A percentile compares a stretch with the other conserved stretches of the same genome.
Conservation (phyloP, 2,797 vertebrate species). For the Gallinago nigripennis region DNA sequence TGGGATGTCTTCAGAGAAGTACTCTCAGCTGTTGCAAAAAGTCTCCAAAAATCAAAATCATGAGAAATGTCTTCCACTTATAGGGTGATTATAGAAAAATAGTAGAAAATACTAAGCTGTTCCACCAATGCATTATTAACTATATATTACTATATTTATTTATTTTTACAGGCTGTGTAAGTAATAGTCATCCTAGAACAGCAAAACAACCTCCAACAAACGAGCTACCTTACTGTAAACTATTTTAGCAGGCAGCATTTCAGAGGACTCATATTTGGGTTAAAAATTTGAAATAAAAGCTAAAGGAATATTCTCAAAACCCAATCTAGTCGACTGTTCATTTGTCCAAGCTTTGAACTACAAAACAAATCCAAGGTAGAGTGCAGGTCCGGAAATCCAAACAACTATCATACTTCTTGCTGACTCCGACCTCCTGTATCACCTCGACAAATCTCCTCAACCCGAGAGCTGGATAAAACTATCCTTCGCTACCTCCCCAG, state of each 20-base stretch:
- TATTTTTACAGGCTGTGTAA: not conserved
- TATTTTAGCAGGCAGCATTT: not conserved
- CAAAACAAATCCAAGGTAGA: not conserved
- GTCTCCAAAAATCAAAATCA: not conserved
- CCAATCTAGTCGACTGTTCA: not conserved
- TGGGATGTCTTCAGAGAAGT: not conserved
- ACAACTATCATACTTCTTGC: not conserved
- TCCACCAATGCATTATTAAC: not conserved
- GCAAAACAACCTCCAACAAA: not conserved
- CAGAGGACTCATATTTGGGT: not conserved
- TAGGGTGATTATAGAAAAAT: not conserved
- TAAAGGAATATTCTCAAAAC: not conserved
- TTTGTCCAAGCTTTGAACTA: not conserved
- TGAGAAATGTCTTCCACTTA: not conserved
- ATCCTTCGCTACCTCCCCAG: not conserved
- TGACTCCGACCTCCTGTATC: not conserved
- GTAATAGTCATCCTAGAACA: not conserved
- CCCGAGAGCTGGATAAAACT: not conserved
- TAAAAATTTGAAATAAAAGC: not conserved
- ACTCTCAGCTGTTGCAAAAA: not conserved
- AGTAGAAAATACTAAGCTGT: not conserved
- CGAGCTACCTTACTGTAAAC: accelerated
- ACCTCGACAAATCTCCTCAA: not conserved
- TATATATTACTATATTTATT: not conserved
- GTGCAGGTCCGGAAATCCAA: not conserved